These are phyloP conservation scores for Turnix velox DNA, from an alignment of 2,113 vertebrate species.

Conservation along the genomic window DNA sequence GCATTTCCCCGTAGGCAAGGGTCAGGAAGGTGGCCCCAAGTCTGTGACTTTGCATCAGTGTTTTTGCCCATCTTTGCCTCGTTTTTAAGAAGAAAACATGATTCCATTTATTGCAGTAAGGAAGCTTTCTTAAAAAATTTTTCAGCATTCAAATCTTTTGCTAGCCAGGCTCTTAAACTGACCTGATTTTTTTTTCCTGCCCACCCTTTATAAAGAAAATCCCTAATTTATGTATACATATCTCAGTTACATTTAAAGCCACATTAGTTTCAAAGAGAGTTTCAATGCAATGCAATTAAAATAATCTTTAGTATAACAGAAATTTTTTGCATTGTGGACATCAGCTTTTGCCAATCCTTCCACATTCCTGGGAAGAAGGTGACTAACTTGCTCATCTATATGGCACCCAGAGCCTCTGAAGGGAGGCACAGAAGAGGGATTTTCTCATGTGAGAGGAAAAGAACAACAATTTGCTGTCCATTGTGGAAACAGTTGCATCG, in stretches of 20 bases:
- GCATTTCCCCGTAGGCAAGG: not conserved
- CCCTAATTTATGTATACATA: not conserved
- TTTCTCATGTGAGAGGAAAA: rapidly evolving
- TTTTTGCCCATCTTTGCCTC: not conserved
- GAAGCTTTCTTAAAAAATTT: not conserved
- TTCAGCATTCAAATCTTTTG: not conserved
- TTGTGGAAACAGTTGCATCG: not conserved
- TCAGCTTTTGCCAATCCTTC: not conserved
- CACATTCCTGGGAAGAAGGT: not conserved
- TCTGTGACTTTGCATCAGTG: not conserved
- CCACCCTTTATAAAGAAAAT: not conserved
- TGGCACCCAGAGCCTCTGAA: rapidly evolving
- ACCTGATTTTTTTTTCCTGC: not conserved
- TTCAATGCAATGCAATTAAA: not conserved
- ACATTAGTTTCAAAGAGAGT: not conserved
- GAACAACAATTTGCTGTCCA: not conserved
- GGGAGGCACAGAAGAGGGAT: not conserved
- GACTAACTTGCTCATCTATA: not conserved
- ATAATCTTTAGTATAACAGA: not conserved
- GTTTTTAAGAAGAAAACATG: not conserved
- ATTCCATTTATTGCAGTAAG: not conserved
- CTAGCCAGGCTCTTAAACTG: not conserved
- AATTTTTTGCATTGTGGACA: not conserved
- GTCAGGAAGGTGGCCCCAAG: not conserved
- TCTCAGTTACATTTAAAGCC: not conserved